Evolutionary conservation across 2,797 vertebrate species (phyloP).

Genomic region (Babyrousa celebensis): DNA sequence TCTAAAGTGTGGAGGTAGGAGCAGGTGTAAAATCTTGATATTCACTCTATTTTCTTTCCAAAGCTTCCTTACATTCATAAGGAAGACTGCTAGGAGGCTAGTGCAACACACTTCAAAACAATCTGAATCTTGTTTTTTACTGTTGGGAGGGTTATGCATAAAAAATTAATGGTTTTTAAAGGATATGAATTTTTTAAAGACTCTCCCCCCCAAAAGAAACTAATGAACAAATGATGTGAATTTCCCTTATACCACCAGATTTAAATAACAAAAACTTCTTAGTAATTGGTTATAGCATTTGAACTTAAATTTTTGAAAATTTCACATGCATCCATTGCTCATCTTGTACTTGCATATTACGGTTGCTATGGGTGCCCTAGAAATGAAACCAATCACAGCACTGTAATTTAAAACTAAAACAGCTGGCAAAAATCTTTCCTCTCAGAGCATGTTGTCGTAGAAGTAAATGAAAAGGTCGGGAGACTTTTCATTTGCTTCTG

Average conservation of each 20-base stretch:
- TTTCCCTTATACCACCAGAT: not conserved
- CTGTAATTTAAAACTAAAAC: slow-evolving; percentile 92
- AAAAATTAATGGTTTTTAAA: slow-evolving; percentile 50
- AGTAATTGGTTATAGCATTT: slow-evolving; percentile 78
- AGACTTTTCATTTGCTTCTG: slow-evolving; percentile 91
- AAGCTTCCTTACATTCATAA: not conserved
- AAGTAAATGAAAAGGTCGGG: slow-evolving; percentile 91
- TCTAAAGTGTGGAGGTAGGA: not conserved
- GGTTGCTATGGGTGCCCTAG: slow-evolving; percentile 90
- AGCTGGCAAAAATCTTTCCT: slow-evolving; percentile 90
- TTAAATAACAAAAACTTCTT: slow-evolving; percentile 8
- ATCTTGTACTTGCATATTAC: slow-evolving; percentile 85
- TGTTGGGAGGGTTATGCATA: not conserved
- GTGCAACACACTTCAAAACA: not conserved
- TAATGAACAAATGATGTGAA: slow-evolving; percentile 38
- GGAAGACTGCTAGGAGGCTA: not conserved
- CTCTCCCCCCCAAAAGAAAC: not conserved
- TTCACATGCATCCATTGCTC: slow-evolving; percentile 77
- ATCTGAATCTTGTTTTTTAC: slow-evolving; percentile 32
- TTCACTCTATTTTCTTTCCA: not conserved
- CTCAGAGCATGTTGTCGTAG: slow-evolving; percentile 87
- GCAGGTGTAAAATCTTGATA: not conserved
- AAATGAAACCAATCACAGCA: slow-evolving; percentile 90
- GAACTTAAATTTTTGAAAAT: slow-evolving; percentile 81
- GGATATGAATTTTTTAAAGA: not conserved